phyloP scores from a whole-genome alignment of 2,888 invertebrate species.

The Plemyria rubiginata region DNA sequence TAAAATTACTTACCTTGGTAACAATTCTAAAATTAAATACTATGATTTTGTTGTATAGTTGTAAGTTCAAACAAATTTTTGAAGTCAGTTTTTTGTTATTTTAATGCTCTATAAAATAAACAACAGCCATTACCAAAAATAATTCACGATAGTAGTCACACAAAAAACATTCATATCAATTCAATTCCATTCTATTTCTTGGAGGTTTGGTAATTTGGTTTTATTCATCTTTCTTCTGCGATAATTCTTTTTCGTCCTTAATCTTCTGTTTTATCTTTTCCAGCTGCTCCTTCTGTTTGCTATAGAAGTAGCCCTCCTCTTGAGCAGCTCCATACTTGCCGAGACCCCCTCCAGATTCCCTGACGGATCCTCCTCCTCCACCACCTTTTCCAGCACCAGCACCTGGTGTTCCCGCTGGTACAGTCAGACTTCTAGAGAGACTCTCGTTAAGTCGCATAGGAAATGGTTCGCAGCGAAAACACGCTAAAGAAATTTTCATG shows the following conservation, averaged over 20 bases:
- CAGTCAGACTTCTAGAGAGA: slow-evolving; percentile 26
- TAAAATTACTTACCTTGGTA: too few relatives aligned
- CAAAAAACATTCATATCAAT: slow-evolving; percentile 4
- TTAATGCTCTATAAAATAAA: slow-evolving; percentile 2
- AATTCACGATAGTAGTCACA: slow-evolving; percentile 17
- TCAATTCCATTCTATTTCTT: neutral
- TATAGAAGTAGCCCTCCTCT: slow-evolving; percentile 70
- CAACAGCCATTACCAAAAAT: slow-evolving; percentile 19
- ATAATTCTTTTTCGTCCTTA: slow-evolving; percentile 42
- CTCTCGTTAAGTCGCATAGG: neutral
- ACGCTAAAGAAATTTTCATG: slow-evolving; percentile 6
- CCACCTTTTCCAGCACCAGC: slow-evolving; percentile 67
- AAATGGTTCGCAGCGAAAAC: neutral
- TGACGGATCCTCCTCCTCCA: slow-evolving; percentile 61
- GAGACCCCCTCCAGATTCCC: slow-evolving; percentile 63
- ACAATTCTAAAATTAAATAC: too few relatives aligned
- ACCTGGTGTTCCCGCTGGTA: slow-evolving; percentile 50
- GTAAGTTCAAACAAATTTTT: too few relatives aligned
- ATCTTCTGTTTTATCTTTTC: slow-evolving; percentile 59
- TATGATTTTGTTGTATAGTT: too few relatives aligned
- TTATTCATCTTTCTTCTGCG: slow-evolving; percentile 22
- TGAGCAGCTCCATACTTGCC: slow-evolving; percentile 63
- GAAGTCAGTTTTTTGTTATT: neutral
- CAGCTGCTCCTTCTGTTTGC: slow-evolving; percentile 61
- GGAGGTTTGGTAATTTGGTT: neutral